A percentile compares a stretch with the other conserved stretches of the same genome.
Conservation (phyloP, 2,113 vertebrate genomes). For the Natator depressus region DNA sequence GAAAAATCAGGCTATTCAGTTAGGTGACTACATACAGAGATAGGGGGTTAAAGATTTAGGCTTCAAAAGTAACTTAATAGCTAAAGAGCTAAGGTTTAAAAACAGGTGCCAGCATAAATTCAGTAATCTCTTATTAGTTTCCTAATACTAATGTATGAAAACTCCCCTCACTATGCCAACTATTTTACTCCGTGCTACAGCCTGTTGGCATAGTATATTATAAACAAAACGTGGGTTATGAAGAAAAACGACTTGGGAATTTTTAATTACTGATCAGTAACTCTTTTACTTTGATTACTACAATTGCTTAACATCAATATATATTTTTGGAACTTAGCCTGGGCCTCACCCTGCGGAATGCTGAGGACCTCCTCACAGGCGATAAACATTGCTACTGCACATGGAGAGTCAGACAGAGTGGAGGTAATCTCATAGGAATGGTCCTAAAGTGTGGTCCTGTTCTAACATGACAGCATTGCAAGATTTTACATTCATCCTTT, state of each 20-base stretch:
- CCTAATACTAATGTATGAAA: neutral
- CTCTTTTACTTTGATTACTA: neutral
- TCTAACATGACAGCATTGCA: neutral
- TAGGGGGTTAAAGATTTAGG: neutral
- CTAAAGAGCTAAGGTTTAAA: neutral
- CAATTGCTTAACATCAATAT: neutral
- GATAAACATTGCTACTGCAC: neutral
- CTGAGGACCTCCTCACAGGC: neutral
- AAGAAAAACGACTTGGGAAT: rapidly evolving
- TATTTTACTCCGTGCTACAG: neutral
- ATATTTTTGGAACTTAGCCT: neutral
- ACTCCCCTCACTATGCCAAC: neutral
- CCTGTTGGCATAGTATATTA: neutral
- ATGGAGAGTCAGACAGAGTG: neutral
- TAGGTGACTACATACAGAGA: neutral
- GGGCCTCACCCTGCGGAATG: neutral
- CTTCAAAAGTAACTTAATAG: neutral
- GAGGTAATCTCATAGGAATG: neutral
- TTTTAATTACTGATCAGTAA: neutral
- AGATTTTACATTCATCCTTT: neutral
- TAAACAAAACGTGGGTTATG: neutral
- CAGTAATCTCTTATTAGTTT: neutral
- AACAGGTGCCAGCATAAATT: neutral
- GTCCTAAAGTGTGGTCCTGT: neutral
- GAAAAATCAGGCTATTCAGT: neutral